These are phyloP conservation scores for Lottia gigantea DNA, from an alignment of 2,888 invertebrate genomes.

Conservation along the genomic window DNA sequence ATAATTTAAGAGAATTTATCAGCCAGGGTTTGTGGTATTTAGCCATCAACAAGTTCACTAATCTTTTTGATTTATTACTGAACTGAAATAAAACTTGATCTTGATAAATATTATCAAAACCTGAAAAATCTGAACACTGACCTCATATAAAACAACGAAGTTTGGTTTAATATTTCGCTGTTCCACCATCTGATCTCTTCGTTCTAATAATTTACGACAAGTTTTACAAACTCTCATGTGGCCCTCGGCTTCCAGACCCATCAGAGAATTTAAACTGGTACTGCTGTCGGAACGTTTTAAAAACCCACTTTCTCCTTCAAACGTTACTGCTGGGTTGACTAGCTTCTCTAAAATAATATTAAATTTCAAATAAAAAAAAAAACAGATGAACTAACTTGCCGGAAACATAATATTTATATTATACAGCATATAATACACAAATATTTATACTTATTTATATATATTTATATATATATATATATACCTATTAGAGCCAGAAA, in stretches of 20 bases:
- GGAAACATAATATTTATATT: too few relatives aligned
- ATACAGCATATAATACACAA: too few relatives aligned
- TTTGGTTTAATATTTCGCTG: slow-evolving; percentile 83
- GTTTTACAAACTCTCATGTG: slow-evolving; percentile 69
- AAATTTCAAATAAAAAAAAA: neutral
- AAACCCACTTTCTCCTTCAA: slow-evolving; percentile 57
- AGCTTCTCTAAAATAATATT: slow-evolving; percentile 71
- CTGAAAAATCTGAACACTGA: slow-evolving; percentile 42
- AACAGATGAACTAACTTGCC: too few relatives aligned
- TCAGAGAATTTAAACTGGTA: slow-evolving; percentile 71
- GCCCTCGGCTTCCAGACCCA: slow-evolving; percentile 75
- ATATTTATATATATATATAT: too few relatives aligned
- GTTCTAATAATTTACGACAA: slow-evolving; percentile 77
- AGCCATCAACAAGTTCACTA: too few relatives aligned
- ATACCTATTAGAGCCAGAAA: neutral
- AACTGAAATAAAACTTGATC: too few relatives aligned
- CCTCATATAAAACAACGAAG: slow-evolving; percentile 83
- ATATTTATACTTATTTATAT: too few relatives aligned
- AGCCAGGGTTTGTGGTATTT: too few relatives aligned
- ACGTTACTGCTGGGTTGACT: slow-evolving; percentile 71
- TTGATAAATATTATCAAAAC: too few relatives aligned
- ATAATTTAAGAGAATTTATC: too few relatives aligned
- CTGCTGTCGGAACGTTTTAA: slow-evolving; percentile 70
- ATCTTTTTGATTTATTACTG: too few relatives aligned
- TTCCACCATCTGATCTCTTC: slow-evolving; percentile 82